These are phyloP conservation scores for Climacteris rufus DNA, from an alignment of 2,113 vertebrate genomes.

Conservation along the genomic window DNA sequence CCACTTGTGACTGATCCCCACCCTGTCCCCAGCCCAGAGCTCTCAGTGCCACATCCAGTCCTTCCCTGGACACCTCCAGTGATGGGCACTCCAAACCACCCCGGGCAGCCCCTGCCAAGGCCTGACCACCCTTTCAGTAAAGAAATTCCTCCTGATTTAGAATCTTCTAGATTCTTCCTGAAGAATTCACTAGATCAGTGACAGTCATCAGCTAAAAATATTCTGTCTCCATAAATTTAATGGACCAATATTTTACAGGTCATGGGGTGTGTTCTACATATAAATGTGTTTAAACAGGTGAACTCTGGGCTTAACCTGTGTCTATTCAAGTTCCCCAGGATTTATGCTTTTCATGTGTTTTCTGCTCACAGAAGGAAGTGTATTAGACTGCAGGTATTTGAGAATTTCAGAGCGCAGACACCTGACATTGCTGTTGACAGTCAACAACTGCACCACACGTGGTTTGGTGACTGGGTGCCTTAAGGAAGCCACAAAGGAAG, in stretches of 20 bases:
- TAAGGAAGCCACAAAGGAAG: not conserved
- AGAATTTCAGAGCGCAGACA: not conserved
- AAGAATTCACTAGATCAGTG: not conserved
- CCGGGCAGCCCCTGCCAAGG: not conserved
- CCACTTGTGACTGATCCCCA: accelerated
- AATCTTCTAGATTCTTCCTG: not conserved
- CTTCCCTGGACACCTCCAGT: not conserved
- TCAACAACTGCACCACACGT: accelerated
- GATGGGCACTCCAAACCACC: not conserved
- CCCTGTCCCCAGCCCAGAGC: not conserved
- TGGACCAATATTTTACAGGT: not conserved
- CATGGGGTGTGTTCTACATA: not conserved
- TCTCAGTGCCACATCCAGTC: not conserved
- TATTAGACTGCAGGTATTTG: not conserved
- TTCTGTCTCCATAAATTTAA: not conserved
- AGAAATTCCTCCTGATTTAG: not conserved
- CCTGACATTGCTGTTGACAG: not conserved
- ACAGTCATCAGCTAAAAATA: not conserved
- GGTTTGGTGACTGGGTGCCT: not conserved
- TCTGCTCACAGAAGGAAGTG: not conserved
- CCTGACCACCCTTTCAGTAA: not conserved
- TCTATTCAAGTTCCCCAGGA: not conserved
- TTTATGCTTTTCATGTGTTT: not conserved
- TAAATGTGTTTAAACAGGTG: not conserved
- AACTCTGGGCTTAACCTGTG: not conserved